These are phyloP conservation scores for Oscheius sp. DNA, from an alignment of 2,888 invertebrate genomes.

Conservation along the genomic window DNA sequence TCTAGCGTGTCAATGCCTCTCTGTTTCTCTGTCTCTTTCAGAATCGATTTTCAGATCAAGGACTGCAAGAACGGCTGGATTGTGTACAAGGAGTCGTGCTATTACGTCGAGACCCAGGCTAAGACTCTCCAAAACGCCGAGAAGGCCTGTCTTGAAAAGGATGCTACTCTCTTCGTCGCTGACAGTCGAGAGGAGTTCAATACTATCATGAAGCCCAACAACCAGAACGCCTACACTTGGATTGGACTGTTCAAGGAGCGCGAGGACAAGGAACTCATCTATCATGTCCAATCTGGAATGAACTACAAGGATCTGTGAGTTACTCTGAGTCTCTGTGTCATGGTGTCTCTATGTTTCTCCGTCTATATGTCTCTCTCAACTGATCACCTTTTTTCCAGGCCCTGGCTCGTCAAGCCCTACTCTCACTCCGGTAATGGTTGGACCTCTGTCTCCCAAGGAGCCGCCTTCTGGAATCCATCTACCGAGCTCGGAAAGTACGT, in stretches of 20 bases:
- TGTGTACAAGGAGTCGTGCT: slow-evolving; percentile 51
- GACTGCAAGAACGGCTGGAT: slow-evolving; percentile 52
- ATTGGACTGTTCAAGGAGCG: slow-evolving; percentile 38
- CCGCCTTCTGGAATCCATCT: slow-evolving; percentile 45
- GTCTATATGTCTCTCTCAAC: neutral
- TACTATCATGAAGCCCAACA: neutral
- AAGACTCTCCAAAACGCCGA: slow-evolving; percentile 47
- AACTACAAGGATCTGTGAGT: slow-evolving; percentile 15
- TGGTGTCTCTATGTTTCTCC: neutral
- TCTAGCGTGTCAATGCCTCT: no score
- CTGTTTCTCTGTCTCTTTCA: no score
- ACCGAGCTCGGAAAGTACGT: slow-evolving; percentile 34
- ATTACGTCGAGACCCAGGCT: slow-evolving; percentile 45
- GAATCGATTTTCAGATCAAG: neutral
- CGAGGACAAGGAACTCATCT: slow-evolving; percentile 6
- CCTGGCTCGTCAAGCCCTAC: slow-evolving; percentile 49
- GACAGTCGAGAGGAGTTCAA: slow-evolving; percentile 52
- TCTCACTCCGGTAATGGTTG: slow-evolving; percentile 48
- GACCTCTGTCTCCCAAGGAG: slow-evolving; percentile 47
- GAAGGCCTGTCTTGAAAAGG: slow-evolving; percentile 44
- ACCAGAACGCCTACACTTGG: slow-evolving; percentile 39
- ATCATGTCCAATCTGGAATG: neutral
- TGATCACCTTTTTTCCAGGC: slow-evolving; percentile 38
- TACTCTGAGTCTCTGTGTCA: neutral
- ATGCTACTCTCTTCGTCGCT: slow-evolving; percentile 50